phyloP scores from a whole-genome alignment of 2,113 vertebrate genomes.

The Sorex araneus region DNA sequence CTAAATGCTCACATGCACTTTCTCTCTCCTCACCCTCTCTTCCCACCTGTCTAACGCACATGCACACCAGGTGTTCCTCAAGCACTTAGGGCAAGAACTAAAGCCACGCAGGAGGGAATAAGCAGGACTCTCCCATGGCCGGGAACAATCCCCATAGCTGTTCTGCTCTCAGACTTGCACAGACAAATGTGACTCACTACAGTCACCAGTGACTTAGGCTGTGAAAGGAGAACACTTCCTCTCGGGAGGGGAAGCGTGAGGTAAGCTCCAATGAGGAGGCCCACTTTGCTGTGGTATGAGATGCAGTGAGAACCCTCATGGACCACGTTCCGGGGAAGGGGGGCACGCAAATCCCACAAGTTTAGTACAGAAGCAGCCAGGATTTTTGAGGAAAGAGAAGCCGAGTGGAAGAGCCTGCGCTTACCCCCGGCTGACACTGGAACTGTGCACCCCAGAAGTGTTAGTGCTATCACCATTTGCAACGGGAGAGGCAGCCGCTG shows the following conservation, averaged over 20 bases:
- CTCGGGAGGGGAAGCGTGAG: neutral
- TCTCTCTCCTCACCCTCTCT: neutral
- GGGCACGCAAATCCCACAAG: neutral
- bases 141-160: neutral
- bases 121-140: neutral
- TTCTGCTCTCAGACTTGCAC: neutral
- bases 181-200: neutral
- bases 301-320: neutral
- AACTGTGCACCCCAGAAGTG: slow-evolving; percentile 94
- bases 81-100: neutral
- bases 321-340: fast-evolving
- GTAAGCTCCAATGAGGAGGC: neutral
- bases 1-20: neutral
- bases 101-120: neutral
- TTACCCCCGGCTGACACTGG: slow-evolving; percentile 93
- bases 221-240: slow-evolving; percentile 14
- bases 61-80: neutral
- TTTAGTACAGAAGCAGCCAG: slow-evolving; percentile 9
- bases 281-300: neutral
- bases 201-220: neutral
- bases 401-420: slow-evolving; percentile 82
- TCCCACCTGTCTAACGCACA: neutral
- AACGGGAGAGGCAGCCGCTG: slow-evolving; percentile 93
- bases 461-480: slow-evolving; percentile 96
- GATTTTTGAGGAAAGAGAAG: slow-evolving; percentile 58